Evolutionary conservation across 2,888 invertebrate genomes (phyloP), one percentile per base, ranked within the genome.

Genomic region (Augiades crinisus): DNA sequence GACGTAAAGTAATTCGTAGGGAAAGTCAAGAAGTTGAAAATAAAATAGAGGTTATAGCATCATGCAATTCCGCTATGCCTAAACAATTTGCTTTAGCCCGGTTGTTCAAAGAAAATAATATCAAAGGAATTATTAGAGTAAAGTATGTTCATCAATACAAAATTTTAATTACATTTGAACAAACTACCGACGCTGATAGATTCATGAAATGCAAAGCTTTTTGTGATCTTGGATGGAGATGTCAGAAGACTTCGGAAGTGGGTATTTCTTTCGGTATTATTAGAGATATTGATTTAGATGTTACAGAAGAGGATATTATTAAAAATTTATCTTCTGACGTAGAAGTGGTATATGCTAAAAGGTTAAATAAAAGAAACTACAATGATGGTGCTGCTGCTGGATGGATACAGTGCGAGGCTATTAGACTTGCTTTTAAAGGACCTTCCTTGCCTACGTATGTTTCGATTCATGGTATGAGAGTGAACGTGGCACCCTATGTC

Each of bases 21-120:
- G 3, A 3, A 4, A 27, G n/a, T 1, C 7, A 14, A 8, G 27
- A 41, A 16, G 6, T 16, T 8, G 13, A 22, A 22, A 7, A 38
- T 10, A 7, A 41, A 17, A 30, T 41, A n/a, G 2, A 41, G 16
- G 27, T 41, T 27, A 4, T 41, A 1, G 30, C 10, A 16, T 14
- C 41, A 2, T 16, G 41, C 10, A 41, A 6, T 16, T 3, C 27
- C 7, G 3, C 5, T 12, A n/a, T 47, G 19, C 40, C 47, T 51
- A 59, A 63, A 27, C 41, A 51, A n/a, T 51, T 55, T 53, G 50
- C 47, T 44, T 58, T 58, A 55, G 61, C 57, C 43, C 56, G 56
- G 24, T 33, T 54, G 22, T 41, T 55, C 6, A 55, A 55, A 16
- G 3, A 21, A 8, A 31, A 53, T 19, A 54, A 54, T n/a, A 47